Evolutionary conservation across 2,888 invertebrate genomes (phyloP).

Genomic region (Ormyrus nitidulus): DNA sequence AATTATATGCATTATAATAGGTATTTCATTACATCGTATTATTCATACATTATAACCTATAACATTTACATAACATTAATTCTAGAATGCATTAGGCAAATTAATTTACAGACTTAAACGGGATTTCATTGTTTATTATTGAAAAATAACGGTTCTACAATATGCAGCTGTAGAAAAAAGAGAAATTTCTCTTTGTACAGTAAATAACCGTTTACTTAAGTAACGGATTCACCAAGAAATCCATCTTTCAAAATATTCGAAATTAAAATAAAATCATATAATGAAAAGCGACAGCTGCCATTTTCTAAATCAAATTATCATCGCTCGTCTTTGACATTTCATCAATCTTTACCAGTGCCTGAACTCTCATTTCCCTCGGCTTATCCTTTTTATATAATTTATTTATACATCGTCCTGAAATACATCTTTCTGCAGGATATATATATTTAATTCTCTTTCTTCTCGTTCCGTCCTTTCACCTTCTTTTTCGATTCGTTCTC

Average conservation of each 20-base stretch:
- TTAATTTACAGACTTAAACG: not conserved
- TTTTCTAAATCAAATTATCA: not conserved
- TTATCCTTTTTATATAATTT: conserved; percentile 26
- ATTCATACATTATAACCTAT: not conserved
- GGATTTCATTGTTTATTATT: too few species aligned
- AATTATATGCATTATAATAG: too few species aligned
- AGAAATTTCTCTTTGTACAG: too few species aligned
- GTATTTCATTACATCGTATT: not conserved
- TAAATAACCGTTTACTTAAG: too few species aligned
- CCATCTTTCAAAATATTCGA: too few species aligned
- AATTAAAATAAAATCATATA: too few species aligned
- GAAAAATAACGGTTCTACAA: too few species aligned
- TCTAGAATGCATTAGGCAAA: not conserved
- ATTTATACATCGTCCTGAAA: conserved; percentile 34
- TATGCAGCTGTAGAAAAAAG: too few species aligned
- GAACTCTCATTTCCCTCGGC: not conserved
- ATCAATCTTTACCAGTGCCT: conserved; percentile 6
- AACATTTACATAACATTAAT: not conserved
- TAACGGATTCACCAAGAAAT: too few species aligned
- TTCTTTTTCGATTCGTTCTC: conserved; percentile 10
- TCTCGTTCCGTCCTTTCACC: not conserved
- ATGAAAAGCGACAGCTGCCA: too few species aligned
- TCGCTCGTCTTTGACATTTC: conserved; percentile 7
- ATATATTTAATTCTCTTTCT: conserved; percentile 30
- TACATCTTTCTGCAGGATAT: not conserved